Base-by-base conservation (phyloP, 2,797 vertebrate species). In the Cossypha dichroa region DNA sequence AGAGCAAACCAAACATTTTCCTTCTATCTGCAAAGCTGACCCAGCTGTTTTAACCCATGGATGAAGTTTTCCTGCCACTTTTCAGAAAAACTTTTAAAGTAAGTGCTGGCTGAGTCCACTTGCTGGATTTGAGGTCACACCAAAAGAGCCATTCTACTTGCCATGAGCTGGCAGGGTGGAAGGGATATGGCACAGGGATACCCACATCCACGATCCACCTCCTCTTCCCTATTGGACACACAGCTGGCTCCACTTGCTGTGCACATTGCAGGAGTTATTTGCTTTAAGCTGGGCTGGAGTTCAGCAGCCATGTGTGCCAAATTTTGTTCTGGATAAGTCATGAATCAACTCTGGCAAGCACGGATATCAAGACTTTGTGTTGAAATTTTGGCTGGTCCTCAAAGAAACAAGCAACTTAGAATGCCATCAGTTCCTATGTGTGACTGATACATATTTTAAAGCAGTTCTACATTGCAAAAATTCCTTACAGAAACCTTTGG, bases 341-440 rank as follows among this genome's bases (percentile, higher is more conserved):
- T 52, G 83, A 58, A 75, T 60, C 41, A 72, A 34, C 34, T 45
- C 45, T 45, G 28, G 51, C 52, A 52, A 84, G 40, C 14, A 58
- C 0, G 0, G 33, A 40, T 79, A 76, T 31, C 1, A 3, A 81
- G 33, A 85, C 15, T 67, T 43, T 31, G 10, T 45, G 36, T 2
- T 38, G 68, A 68, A 86, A 72, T 64, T 92, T 66, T 88, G 52
- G 38, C 64, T 43, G 46, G 28, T 6, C 23, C 38, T 88, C 74
- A 92, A 92, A 84, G 62, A 79, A 88, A 70, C 25, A 82, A 66
- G 23, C 20, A 66, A 6, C 14, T 73, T 62, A 36, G 48, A 86
- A 62, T 59, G 52, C 31, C 60, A 16, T 1, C 2, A 78, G 31
- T 46, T 69, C 43, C 25, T 85, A 14, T 15, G 19, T 55, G 20